A percentile compares a stretch with the other conserved stretches of the same genome.
phyloP scores from a whole-genome alignment of 1,140 invertebrate species.

The Monochamus saltuarius region DNA sequence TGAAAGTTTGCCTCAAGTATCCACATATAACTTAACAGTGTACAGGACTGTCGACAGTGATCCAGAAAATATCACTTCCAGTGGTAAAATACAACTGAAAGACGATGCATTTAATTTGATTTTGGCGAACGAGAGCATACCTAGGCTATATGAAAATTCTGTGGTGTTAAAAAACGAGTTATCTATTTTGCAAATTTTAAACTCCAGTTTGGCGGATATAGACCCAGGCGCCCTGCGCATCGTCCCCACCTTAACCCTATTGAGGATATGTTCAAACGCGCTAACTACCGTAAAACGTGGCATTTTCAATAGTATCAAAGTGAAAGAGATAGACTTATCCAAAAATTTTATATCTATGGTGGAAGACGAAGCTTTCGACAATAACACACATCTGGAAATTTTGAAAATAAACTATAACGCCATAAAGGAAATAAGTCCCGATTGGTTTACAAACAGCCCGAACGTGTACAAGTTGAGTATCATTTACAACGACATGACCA shows the following conservation, averaged over 20 bases:
- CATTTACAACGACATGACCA: constrained; percentile 31
- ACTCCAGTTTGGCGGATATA: constrained; percentile 24
- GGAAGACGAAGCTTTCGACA: constrained; percentile 30
- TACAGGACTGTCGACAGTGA: constrained; percentile 20
- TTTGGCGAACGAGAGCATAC: constrained; percentile 24
- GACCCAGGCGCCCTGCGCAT: constrained; percentile 27
- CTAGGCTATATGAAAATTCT: constrained; percentile 25
- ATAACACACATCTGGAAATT: constrained; percentile 29
- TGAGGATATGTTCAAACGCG: constrained; percentile 27
- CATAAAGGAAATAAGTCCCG: constrained; percentile 26
- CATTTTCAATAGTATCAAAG: constrained; percentile 26
- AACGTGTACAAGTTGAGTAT: constrained; percentile 30
- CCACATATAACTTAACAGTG: constrained; percentile 19
- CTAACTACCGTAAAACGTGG: constrained; percentile 22
- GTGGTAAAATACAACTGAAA: constrained; percentile 9
- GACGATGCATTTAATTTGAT: constrained; percentile 29
- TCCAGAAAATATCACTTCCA: constrained; percentile 18
- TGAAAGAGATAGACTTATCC: constrained; percentile 31
- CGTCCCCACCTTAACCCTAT: constrained; percentile 23
- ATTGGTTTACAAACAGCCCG: constrained; percentile 28
- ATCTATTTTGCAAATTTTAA: constrained; percentile 24
- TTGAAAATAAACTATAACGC: constrained; percentile 30
- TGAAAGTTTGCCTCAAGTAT: background rate
- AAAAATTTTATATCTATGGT: constrained; percentile 26
- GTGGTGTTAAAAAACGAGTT: constrained; percentile 27